Conservation (phyloP, 2,888 invertebrate species). For the Ichneumoninae sp. region DNA sequence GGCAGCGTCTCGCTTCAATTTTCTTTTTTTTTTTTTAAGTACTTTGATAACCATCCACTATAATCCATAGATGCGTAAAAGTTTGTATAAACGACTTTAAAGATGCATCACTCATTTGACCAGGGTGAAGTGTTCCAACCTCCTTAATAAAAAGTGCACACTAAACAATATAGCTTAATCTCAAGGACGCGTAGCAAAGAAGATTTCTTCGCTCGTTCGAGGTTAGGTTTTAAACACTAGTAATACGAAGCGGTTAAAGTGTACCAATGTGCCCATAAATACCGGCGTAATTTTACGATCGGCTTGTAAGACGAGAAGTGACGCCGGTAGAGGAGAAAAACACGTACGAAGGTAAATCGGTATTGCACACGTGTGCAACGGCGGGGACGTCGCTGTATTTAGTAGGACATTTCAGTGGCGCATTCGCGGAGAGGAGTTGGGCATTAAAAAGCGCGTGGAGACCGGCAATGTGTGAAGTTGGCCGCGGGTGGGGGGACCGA, state of each 20-base stretch:
- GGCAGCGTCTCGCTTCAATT: too few species aligned
- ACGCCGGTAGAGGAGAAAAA: slow-evolving; percentile 37
- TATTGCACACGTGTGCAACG: background rate
- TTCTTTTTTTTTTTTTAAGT: too few species aligned
- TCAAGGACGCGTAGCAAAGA: background rate
- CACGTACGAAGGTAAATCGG: slow-evolving; percentile 23
- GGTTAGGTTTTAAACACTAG: background rate
- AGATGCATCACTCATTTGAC: too few species aligned
- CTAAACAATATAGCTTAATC: background rate
- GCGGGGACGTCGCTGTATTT: slow-evolving; percentile 25
- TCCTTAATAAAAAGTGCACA: background rate
- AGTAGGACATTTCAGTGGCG: slow-evolving; percentile 64
- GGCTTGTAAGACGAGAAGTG: slow-evolving; percentile 37
- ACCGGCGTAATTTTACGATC: slow-evolving; percentile 35
- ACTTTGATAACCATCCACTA: too few species aligned
- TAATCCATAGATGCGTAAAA: too few species aligned
- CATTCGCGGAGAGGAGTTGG: slow-evolving; percentile 43
- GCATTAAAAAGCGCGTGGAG: slow-evolving; percentile 20
- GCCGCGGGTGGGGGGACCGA: slow-evolving; percentile 44
- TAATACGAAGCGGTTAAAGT: slow-evolving; percentile 25
- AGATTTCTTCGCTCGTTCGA: background rate
- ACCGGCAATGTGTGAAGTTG: slow-evolving; percentile 28
- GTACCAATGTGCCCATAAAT: slow-evolving; percentile 33
- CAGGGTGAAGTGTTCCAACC: background rate
- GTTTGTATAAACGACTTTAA: too few species aligned